Conservation (phyloP, 2,888 invertebrate genomes). For the Acrobasis consociella region DNA sequence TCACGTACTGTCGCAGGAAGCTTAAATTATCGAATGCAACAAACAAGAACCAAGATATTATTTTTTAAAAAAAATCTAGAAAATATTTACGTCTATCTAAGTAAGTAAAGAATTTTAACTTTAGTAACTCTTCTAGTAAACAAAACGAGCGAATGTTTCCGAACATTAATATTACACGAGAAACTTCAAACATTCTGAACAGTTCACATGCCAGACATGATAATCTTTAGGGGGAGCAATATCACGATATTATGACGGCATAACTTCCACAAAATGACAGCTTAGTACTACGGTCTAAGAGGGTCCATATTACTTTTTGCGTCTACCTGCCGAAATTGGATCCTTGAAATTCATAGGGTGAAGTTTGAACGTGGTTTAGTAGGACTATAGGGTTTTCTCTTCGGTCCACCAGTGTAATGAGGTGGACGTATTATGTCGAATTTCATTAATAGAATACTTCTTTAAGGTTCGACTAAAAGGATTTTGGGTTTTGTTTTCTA, state of each 20-base stretch:
- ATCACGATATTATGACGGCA: slow-evolving; percentile 54
- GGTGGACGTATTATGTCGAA: slow-evolving; percentile 8
- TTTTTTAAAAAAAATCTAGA: no score
- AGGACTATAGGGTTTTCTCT: not conserved
- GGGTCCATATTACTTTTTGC: slow-evolving; percentile 54
- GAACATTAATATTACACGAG: slow-evolving; percentile 14
- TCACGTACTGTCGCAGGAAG: no score
- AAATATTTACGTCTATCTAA: not conserved
- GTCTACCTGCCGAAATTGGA: slow-evolving; percentile 33
- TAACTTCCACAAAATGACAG: slow-evolving; percentile 53
- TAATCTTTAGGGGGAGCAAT: slow-evolving; percentile 59
- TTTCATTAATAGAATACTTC: slow-evolving; percentile 17
- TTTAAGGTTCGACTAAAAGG: not conserved
- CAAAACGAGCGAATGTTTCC: slow-evolving; percentile 1
- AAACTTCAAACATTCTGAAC: slow-evolving; percentile 36
- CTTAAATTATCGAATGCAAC: no score
- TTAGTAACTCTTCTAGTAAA: not conserved
- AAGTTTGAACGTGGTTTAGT: slow-evolving; percentile 11
- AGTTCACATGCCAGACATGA: slow-evolving; percentile 48
- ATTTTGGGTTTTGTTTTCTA: no score
- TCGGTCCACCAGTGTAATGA: not conserved
- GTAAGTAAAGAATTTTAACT: not conserved
- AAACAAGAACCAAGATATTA: no score
- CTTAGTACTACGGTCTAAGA: slow-evolving; percentile 48
- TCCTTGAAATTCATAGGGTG: slow-evolving; percentile 30